Conservation (phyloP, 2,888 invertebrate species). For the Agapostemon virescens region DNA sequence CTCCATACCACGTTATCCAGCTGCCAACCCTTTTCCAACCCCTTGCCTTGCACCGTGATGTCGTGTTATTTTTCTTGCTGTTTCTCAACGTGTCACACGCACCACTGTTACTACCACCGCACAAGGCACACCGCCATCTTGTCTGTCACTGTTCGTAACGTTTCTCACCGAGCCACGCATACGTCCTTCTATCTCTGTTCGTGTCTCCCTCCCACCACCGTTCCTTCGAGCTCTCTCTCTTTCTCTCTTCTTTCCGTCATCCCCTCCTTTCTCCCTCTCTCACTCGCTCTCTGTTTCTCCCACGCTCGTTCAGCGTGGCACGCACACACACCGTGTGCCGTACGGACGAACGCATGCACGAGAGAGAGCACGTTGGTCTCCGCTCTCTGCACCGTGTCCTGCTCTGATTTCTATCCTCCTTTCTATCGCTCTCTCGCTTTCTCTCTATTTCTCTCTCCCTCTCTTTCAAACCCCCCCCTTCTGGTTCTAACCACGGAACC, state of each 20-base stretch:
- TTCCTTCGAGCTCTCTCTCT: background rate
- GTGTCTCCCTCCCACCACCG: background rate
- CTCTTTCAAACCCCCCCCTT: no score
- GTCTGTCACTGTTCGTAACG: slow-evolving; percentile 75
- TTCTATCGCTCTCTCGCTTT: slow-evolving; percentile 50
- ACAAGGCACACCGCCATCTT: slow-evolving; percentile 81
- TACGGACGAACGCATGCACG: slow-evolving; percentile 48
- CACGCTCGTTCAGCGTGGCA: slow-evolving; percentile 14
- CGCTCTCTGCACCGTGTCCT: slow-evolving; percentile 56
- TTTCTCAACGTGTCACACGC: slow-evolving; percentile 78
- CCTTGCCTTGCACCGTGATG: slow-evolving; percentile 83
- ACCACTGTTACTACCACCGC: slow-evolving; percentile 81
- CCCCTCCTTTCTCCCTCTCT: slow-evolving; percentile 9
- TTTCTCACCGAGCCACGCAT: slow-evolving; percentile 66
- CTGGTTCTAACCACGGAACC: slow-evolving; percentile 37
- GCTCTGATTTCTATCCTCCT: slow-evolving; percentile 51
- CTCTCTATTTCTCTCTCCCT: slow-evolving; percentile 24
- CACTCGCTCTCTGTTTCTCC: background rate
- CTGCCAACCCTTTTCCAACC: slow-evolving; percentile 56
- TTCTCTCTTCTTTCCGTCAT: background rate
- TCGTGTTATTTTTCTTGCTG: slow-evolving; percentile 8
- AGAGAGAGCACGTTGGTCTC: slow-evolving; percentile 52
- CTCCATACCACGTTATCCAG: slow-evolving; percentile 70
- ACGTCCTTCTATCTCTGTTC: slow-evolving; percentile 35
- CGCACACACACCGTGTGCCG: slow-evolving; percentile 36